Base-by-base conservation (phyloP, 2,888 invertebrate genomes). In the Drosophila anomalata region DNA sequence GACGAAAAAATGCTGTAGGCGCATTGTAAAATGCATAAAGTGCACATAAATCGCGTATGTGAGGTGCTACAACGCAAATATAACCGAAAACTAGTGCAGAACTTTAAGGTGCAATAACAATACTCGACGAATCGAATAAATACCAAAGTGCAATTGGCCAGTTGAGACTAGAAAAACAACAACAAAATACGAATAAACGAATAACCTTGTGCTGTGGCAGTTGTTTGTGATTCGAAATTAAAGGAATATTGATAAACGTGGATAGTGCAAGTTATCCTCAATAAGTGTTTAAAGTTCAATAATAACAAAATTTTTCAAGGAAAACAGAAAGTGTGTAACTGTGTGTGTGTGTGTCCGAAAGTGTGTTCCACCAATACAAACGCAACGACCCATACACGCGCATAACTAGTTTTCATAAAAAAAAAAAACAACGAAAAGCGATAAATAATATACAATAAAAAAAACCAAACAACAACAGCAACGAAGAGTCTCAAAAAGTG, bases 251-350 rank as follows among this genome's bases (percentile, higher is more conserved):
- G 24, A 8, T 48, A 41, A 36, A 14, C 33, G 47, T 17, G 29
- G 39, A 42, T 46, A 68, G 26, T 50, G 47, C 58, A 29, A 53
- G 42, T 42, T 66, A 2, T 77, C 50, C 61, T 70, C 53, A 70
- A 65, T 59, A 75, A 77, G 80, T 85, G 80, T 85, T 78, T 87
- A 89, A 89, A 89, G 88, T 87, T 67, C 63, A 84, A 78, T 75
- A 65, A 69, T 81, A 79, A 59, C 75, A 70, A 88, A 88, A 88
- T 46, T 46, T 36, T 36, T 46, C 29, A 4, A 53, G 46, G 66
- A 65, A 65, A 66, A 53, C 46, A 65, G 39, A n/a, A 26, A 17
- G 46, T 26, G 33, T 33, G 22, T 51, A 29, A 52, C 36, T 31
- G 53, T 26, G 57, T 57, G 52, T 42, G 55, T 55, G 55, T 29